Conservation (phyloP, 2,797 vertebrate genomes). For the Varecia variegata region DNA sequence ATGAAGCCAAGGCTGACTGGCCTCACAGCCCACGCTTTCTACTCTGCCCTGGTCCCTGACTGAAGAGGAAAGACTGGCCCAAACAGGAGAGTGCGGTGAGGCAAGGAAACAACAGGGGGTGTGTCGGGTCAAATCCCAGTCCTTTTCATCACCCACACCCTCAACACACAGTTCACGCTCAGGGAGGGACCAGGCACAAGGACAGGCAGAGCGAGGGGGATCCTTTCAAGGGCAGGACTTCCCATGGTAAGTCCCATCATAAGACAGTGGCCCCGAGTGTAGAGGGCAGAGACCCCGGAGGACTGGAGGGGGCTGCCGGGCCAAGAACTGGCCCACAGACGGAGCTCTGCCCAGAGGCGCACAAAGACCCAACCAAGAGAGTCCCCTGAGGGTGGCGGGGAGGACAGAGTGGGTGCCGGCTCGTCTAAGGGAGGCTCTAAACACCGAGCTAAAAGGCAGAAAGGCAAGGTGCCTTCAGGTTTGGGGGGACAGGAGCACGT, state of each 20-base stretch:
- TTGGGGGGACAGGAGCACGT: too few relatives aligned
- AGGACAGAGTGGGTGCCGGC: accelerated
- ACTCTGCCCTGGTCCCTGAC: background rate
- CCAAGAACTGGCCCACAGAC: background rate
- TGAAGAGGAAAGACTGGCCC: background rate
- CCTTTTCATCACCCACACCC: background rate
- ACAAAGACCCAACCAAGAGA: background rate
- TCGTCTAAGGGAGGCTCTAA: background rate
- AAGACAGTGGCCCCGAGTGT: background rate
- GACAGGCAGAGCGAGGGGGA: background rate
- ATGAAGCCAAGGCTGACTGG: background rate
- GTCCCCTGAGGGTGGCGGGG: background rate
- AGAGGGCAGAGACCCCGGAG: background rate
- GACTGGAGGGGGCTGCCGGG: background rate
- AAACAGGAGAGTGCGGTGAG: background rate
- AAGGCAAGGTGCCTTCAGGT: background rate
- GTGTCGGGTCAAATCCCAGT: background rate
- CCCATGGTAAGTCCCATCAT: background rate
- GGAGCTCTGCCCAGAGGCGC: background rate
- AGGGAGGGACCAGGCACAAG: background rate
- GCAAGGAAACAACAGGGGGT: background rate
- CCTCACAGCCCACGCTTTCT: background rate
- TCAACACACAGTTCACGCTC: background rate
- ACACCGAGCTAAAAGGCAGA: background rate
- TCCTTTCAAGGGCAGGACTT: background rate